Evolutionary conservation across 2,888 invertebrate species (phyloP).

Genomic region (Aquatica leii): DNA sequence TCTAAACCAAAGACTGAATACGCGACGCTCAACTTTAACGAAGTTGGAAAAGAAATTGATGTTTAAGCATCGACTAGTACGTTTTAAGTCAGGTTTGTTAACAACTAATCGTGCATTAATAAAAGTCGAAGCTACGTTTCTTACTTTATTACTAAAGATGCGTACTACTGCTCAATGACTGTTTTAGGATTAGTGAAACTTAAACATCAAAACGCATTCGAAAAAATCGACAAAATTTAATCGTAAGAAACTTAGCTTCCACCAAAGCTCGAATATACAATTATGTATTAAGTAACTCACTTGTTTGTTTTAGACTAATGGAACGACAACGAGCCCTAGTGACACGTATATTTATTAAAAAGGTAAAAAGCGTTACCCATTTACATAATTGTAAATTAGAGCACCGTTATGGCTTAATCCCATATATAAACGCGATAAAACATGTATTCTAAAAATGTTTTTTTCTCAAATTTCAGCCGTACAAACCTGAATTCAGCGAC

Average conservation of each 20-base stretch:
- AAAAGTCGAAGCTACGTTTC: background rate
- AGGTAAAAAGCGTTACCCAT: constrained; percentile 55
- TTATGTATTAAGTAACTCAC: constrained; percentile 35
- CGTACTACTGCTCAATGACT: no score
- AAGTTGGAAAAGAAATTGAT: constrained; percentile 73
- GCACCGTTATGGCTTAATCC: constrained; percentile 26
- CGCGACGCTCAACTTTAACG: constrained; percentile 72
- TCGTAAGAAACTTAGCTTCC: constrained; percentile 23
- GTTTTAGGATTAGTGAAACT: no score
- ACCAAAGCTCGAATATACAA: constrained; percentile 47
- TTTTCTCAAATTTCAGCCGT: constrained; percentile 70
- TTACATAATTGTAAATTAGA: constrained; percentile 45
- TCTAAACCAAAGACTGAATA: constrained; percentile 66
- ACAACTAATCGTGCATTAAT: background rate
- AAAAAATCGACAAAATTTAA: no score
- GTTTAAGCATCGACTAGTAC: constrained; percentile 61
- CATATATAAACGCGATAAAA: background rate
- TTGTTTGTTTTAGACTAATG: constrained; percentile 72
- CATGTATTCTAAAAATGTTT: background rate
- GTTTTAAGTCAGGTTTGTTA: constrained; percentile 43
- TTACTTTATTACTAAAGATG: constrained; percentile 2
- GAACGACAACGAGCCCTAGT: constrained; percentile 72
- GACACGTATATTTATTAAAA: constrained; percentile 87
- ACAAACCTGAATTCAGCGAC: constrained; percentile 78
- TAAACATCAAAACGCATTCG: no score